Conservation (phyloP, 2,888 invertebrate genomes). For the Invenusta paracnida region DNA sequence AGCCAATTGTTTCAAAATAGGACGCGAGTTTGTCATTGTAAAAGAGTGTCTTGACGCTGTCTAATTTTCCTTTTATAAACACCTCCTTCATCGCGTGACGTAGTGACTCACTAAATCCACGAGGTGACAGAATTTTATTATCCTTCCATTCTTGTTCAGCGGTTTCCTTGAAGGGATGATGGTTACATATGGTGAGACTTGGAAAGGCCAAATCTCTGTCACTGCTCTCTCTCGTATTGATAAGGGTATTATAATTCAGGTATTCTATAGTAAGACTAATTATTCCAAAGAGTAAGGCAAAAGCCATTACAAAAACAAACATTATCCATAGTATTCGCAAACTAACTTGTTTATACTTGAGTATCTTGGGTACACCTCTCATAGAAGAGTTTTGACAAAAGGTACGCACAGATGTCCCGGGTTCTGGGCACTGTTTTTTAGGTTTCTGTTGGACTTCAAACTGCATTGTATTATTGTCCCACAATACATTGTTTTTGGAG, state of each 20-base stretch:
- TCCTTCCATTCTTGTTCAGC: constrained; percentile 4
- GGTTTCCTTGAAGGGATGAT: constrained; percentile 34
- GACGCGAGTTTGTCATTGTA: constrained; percentile 34
- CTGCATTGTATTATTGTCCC: no score
- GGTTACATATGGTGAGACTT: constrained; percentile 34
- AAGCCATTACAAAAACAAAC: constrained; percentile 18
- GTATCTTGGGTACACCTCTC: constrained; percentile 27
- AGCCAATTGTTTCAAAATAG: constrained; percentile 38
- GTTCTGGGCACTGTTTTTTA: no score
- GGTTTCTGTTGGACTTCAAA: no score
- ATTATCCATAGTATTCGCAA: constrained; percentile 13
- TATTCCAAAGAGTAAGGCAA: not conserved
- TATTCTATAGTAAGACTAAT: constrained; percentile 37
- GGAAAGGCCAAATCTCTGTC: constrained; percentile 1
- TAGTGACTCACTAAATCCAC: constrained; percentile 8
- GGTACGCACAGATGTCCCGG: not conserved
- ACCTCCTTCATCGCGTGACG: constrained; percentile 25
- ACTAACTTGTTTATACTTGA: not conserved
- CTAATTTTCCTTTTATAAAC: not conserved
- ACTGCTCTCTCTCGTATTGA: constrained; percentile 29
- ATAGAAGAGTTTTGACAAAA: constrained; percentile 39
- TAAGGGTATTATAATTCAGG: constrained; percentile 31
- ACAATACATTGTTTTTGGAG: no score
- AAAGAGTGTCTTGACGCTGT: not conserved
- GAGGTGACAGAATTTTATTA: constrained; percentile 1